phyloP scores from a whole-genome alignment of 2,113 vertebrate species.

The Sturnus vulgaris region DNA sequence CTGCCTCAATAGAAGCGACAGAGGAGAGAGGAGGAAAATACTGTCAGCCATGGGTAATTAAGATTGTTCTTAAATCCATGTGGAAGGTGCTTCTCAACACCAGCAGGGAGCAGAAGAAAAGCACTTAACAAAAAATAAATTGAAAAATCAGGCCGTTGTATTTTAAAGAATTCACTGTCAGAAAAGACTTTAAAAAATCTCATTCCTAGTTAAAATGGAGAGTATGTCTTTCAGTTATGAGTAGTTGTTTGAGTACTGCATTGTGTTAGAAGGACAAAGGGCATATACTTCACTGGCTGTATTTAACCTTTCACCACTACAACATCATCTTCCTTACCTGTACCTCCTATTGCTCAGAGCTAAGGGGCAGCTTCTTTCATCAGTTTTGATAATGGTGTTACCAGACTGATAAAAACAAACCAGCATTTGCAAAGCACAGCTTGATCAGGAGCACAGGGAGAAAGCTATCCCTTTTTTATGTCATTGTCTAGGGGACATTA shows the following conservation, averaged over 20 bases:
- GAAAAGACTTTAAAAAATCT: not conserved
- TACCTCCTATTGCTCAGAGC: not conserved
- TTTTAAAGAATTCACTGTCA: not conserved
- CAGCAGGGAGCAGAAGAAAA: not conserved
- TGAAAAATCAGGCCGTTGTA: not conserved
- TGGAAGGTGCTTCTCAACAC: not conserved
- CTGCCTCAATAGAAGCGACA: not conserved
- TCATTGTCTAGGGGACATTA: not conserved
- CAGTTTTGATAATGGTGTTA: not conserved
- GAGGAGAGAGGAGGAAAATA: not conserved
- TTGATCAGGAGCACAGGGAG: not conserved
- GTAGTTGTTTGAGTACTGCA: not conserved
- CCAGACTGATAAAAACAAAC: not conserved
- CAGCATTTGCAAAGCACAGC: not conserved
- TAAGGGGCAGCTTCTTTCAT: not conserved
- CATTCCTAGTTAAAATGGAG: not conserved
- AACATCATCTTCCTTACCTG: not conserved
- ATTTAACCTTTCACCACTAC: not conserved
- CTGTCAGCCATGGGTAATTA: not conserved
- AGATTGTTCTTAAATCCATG: not conserved
- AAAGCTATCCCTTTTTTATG: not conserved
- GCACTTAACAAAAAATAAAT: not conserved
- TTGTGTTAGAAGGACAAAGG: not conserved
- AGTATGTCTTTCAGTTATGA: not conserved
- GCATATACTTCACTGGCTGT: not conserved